These are phyloP conservation scores for Miniopterus natalensis DNA, from an alignment of 2,113 vertebrate species.

Conservation along the genomic window DNA sequence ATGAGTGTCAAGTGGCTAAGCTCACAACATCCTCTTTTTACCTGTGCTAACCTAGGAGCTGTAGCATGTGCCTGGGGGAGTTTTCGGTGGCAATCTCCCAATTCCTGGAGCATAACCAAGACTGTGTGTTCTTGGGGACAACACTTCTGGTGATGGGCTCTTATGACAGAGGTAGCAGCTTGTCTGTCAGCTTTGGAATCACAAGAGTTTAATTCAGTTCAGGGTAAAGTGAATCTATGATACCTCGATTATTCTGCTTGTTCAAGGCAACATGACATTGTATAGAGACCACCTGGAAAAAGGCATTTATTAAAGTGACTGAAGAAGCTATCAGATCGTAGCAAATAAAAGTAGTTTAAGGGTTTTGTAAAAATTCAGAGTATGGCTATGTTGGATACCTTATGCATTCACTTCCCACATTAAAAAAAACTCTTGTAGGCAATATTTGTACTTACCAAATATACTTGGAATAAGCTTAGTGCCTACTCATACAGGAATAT, in stretches of 20 bases:
- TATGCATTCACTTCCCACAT: background rate
- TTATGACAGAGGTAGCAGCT: background rate
- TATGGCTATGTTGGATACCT: background rate
- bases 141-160: background rate
- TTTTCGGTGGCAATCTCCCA: background rate
- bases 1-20: background rate
- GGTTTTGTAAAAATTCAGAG: background rate
- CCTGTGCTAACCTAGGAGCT: background rate
- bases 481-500: background rate
- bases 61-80: background rate
- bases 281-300: background rate
- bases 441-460: conserved; percentile 24
- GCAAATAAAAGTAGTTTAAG: background rate
- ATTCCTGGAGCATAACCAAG: background rate
- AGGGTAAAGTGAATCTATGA: background rate
- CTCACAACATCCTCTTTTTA: background rate
- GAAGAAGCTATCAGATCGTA: background rate
- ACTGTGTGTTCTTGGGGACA: background rate
- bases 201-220: background rate
- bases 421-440: background rate
- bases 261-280: background rate
- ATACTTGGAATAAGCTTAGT: background rate
- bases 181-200: background rate
- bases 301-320: background rate
- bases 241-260: background rate